Evolutionary conservation across 2,113 vertebrate species (phyloP), one percentile per base, ranked within the genome.

Genomic region (Tragelaphus buxtoni): DNA sequence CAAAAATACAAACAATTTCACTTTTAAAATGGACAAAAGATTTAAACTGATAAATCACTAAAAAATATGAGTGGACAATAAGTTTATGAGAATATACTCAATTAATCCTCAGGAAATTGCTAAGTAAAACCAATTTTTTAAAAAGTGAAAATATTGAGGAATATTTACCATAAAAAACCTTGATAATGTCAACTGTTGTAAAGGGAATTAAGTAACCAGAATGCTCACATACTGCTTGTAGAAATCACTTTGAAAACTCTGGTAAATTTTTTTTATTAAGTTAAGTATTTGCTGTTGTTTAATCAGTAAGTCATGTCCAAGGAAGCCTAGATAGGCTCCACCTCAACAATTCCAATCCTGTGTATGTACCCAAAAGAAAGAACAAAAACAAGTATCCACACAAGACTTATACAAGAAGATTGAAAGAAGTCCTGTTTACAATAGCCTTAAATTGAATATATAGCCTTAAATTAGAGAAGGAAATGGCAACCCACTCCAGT

Each of bases 141-240:
- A 79, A 77, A 72, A 39, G 17, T 35, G 69, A 14, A 9, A 26
- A 89, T 61, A 39, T 58, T 28, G 7, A 18, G 0, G 11, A 51
- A 63, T n/a, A 65, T 16, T 26, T 60, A 47, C 45, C 58, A 86
- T 20, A 96, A 92, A 39, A 10, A 39, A 3, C 49, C 2, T 10
- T 32, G 28, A 58, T 24, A 94, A 30, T 76, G 30, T 2, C 49
- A 69, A 92, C 55, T 24, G 2, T 0, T 17, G 2, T 65, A 4
- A 14, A 92, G 26, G 30, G 93, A 83, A 74, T 9, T 42, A 83
- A 61, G 28, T 32, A 61, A 35, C 4, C 28, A 16, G 28, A 77
- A 65, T 0, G 45, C 39, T 20, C 7, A 35, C 0, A 56, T 9
- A 9, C 2, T 56, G 4, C 14, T 28, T 63, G 1, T 74, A 51